Evolutionary conservation across 2,113 vertebrate species (phyloP).

Genomic region (Myocastor coypus): DNA sequence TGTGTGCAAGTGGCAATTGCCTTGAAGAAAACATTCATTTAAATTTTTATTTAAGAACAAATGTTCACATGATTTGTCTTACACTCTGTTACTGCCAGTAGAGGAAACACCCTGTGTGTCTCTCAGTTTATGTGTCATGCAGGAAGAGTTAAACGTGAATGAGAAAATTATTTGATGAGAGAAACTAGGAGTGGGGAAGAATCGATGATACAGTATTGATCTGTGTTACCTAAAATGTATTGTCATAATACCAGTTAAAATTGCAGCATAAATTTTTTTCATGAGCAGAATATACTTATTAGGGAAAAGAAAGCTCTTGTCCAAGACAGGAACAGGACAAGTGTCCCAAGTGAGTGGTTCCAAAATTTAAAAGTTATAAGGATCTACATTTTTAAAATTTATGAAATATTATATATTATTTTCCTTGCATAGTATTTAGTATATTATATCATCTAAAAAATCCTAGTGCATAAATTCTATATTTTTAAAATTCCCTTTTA

Average conservation of each 20-base stretch:
- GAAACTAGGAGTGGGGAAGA: not conserved
- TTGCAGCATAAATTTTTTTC: not conserved
- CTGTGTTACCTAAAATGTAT: not conserved
- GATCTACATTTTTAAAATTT: not conserved
- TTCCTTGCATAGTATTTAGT: not conserved
- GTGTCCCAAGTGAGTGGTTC: too few species aligned
- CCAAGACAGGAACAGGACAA: too few species aligned
- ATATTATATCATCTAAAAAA: not conserved
- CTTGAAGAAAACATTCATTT: conserved; percentile 1
- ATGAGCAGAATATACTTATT: too few species aligned
- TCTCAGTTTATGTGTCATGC: not conserved
- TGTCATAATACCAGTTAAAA: not conserved
- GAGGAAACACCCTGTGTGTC: not conserved
- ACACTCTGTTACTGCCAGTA: not conserved
- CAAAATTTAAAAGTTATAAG: not conserved
- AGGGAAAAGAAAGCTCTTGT: too few species aligned
- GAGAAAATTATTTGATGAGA: not conserved
- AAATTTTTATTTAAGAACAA: conserved; percentile 50
- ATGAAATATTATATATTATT: not conserved
- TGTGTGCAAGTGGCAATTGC: not conserved
- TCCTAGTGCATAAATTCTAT: not conserved
- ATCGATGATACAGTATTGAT: not conserved
- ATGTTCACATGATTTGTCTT: not conserved
- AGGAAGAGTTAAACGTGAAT: not conserved
- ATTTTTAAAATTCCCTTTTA: not conserved